These are phyloP conservation scores for Clarias batrachus DNA, from an alignment of 2,113 vertebrate species.

Conservation along the genomic window DNA sequence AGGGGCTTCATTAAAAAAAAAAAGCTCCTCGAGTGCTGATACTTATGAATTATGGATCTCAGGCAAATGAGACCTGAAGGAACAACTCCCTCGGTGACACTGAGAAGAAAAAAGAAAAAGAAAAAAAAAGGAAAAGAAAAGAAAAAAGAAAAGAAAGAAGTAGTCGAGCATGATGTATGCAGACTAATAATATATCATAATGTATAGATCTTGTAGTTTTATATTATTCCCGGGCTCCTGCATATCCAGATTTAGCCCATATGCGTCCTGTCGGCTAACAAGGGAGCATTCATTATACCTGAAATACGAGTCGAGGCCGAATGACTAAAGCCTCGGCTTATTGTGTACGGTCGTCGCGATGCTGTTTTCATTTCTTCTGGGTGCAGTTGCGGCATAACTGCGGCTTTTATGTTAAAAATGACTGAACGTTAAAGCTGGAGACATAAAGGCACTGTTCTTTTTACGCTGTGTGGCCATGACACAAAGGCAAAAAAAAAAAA, in stretches of 20 bases:
- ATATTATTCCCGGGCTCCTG: constrained; percentile 8
- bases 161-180: neutral
- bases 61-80: constrained; percentile 48
- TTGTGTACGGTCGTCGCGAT: constrained; percentile 23
- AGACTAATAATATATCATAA: constrained; percentile 8
- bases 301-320: constrained; percentile 48
- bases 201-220: constrained; percentile 18
- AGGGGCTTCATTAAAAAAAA: constrained; percentile 51
- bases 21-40: constrained; percentile 44
- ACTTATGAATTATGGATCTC: constrained; percentile 57
- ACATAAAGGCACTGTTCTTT: constrained; percentile 51
- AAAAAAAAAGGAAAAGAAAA: no score
- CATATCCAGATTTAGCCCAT: constrained; percentile 8
- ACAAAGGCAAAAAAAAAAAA: constrained; percentile 48
- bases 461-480: constrained; percentile 48
- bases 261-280: constrained; percentile 29
- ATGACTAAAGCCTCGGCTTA: constrained; percentile 37
- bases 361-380: constrained; percentile 50
- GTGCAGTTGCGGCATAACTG: constrained; percentile 46
- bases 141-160: neutral
- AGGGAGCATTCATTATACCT: constrained; percentile 48
- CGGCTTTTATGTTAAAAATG: constrained; percentile 53
- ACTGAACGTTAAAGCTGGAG: constrained; percentile 42
- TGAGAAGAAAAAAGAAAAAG: neutral
- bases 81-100: constrained; percentile 41